These are phyloP conservation scores for Trissoscelio sp. DNA, from an alignment of 2,888 invertebrate species.

Conservation along the genomic window DNA sequence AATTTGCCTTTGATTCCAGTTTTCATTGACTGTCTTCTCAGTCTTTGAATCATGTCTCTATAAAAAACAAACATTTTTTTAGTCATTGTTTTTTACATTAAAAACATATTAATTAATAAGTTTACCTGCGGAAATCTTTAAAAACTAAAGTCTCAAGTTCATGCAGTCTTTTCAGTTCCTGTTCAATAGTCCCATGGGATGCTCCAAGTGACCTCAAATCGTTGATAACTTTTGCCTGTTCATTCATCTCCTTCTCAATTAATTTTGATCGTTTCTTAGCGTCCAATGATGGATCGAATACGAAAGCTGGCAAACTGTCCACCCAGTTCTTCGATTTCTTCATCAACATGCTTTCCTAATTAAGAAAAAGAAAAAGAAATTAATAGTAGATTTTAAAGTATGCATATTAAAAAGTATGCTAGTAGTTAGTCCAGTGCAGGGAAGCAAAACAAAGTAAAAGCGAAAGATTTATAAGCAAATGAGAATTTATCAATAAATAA, in stretches of 20 bases:
- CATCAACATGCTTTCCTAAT: conserved; percentile 88
- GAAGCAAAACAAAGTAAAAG: no score
- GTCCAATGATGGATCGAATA: conserved; percentile 91
- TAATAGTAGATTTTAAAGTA: no score
- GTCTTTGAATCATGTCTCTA: conserved; percentile 96
- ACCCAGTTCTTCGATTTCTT: conserved; percentile 87
- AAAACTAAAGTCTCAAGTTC: conserved; percentile 97
- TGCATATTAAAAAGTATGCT: no score
- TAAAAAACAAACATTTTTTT: conserved; percentile 59
- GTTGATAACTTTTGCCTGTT: conserved; percentile 97
- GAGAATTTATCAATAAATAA: no score
- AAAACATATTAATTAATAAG: neutral
- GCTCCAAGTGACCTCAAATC: conserved; percentile 95
- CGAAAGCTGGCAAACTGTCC: conserved; percentile 92
- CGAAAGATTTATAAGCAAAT: no score
- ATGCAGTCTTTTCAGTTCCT: conserved; percentile 95
- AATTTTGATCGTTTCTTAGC: conserved; percentile 94
- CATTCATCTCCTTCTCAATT: conserved; percentile 98
- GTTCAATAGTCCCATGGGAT: conserved; percentile 94
- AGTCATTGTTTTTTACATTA: neutral
- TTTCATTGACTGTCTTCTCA: conserved; percentile 92
- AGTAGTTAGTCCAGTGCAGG: no score
- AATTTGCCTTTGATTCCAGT: conserved; percentile 92
- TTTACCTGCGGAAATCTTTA: conserved; percentile 93
- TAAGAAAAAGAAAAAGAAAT: conserved; percentile 1